These are phyloP conservation scores for Zeugodacus cucurbitae DNA, from an alignment of 1,140 invertebrate genomes.

Conservation along the genomic window DNA sequence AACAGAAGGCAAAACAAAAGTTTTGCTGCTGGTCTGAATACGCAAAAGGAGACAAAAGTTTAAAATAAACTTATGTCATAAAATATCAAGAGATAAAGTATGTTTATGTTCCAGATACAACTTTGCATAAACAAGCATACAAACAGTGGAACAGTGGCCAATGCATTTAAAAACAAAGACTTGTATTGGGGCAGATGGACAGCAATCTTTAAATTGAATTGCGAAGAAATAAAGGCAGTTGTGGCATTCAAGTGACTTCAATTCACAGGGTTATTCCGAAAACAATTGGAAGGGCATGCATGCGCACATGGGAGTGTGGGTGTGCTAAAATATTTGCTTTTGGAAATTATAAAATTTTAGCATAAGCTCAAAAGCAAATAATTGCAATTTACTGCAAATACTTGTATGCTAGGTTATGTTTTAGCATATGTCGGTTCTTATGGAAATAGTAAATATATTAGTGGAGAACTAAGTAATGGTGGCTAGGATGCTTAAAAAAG, in stretches of 20 bases:
- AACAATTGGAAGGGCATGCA: neutral
- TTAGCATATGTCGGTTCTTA: neutral
- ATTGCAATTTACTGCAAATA: neutral
- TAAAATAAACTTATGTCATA: constrained; percentile 17
- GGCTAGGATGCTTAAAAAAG: no score
- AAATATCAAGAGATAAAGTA: neutral
- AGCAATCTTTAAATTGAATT: neutral
- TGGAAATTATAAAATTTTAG: neutral
- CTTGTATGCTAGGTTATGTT: neutral
- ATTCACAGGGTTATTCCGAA: neutral
- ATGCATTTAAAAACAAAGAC: neutral
- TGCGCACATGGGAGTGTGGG: neutral
- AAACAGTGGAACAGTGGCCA: neutral
- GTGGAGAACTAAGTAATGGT: neutral
- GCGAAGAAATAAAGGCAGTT: neutral
- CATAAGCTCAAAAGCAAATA: neutral
- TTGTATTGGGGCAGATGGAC: neutral
- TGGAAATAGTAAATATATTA: neutral
- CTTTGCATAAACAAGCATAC: neutral
- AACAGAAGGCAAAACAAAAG: neutral
- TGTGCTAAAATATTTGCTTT: neutral
- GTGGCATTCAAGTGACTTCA: neutral
- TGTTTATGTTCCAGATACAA: neutral
- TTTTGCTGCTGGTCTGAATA: neutral
- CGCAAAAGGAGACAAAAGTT: neutral